Conservation (phyloP, 2,797 vertebrate genomes). For the Sebastes matsubarae region DNA sequence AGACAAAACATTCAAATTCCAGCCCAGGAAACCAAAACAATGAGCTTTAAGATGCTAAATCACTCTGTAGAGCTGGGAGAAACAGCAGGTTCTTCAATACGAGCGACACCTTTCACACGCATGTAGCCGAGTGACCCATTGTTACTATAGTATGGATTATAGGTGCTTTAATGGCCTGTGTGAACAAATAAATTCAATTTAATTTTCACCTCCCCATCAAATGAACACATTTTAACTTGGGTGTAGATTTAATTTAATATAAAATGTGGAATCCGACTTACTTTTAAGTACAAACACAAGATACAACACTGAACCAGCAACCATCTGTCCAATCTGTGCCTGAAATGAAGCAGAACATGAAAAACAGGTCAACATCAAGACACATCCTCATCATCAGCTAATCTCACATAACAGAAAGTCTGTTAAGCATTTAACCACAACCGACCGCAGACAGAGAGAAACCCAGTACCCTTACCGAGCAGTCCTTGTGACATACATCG, state of each 20-base stretch:
- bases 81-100: background rate
- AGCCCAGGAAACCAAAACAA: background rate
- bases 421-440: conserved; percentile 16
- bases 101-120: background rate
- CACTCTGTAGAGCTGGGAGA: too few species aligned
- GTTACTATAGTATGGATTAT: background rate
- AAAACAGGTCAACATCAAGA: conserved; percentile 8
- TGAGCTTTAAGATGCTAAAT: too few species aligned
- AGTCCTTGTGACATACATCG: conserved; percentile 38
- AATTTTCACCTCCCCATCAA: too few species aligned
- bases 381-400: conserved; percentile 14
- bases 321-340: conserved; percentile 9
- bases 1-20: background rate
- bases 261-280: background rate
- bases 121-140: background rate
- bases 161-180: background rate
- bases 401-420: conserved; percentile 8
- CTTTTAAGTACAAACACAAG: background rate
- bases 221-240: background rate
- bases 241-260: background rate
- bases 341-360: conserved; percentile 4
- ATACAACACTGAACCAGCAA: background rate
- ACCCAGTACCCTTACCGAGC: background rate
- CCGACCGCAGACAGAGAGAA: conserved; percentile 17
- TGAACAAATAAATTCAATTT: background rate